Percentiles rank a stretch among this genome's conserved stretches.
These are phyloP conservation scores for Tinea pellionella DNA, from an alignment of 2,888 invertebrate genomes.

Conservation along the genomic window DNA sequence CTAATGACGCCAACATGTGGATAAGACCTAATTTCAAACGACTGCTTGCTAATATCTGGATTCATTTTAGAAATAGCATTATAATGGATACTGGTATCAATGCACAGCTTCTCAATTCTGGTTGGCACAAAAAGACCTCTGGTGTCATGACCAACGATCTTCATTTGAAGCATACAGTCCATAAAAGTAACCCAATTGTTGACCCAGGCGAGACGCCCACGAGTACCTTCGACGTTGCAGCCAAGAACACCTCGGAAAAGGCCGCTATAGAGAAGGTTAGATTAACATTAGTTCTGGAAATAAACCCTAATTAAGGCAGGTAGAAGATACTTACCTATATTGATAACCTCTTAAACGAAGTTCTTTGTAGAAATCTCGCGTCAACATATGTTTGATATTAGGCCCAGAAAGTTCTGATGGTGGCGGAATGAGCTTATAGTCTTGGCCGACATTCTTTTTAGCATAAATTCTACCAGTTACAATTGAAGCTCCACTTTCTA, in stretches of 20 bases:
- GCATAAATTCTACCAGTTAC: conserved; percentile 76
- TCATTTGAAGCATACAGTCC: conserved; percentile 89
- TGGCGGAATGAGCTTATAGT: conserved; percentile 57
- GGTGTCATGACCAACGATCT: conserved; percentile 76
- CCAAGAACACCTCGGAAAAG: conserved; percentile 71
- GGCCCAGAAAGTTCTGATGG: conserved; percentile 43
- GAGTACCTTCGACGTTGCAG: conserved; percentile 60
- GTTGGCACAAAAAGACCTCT: conserved; percentile 81
- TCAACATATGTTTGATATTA: conserved; percentile 61
- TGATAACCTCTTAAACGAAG: conserved; percentile 78
- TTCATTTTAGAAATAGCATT: conserved; percentile 57
- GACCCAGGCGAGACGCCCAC: conserved; percentile 73
- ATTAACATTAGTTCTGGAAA: not conserved
- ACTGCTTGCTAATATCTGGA: conserved; percentile 48
- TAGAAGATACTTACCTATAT: conserved; percentile 46
- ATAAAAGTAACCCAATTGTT: conserved; percentile 90
- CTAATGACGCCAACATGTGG: conserved; percentile 62
- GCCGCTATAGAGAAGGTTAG: conserved; percentile 45
- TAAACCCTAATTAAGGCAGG: conserved; percentile 27
- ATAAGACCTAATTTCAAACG: conserved; percentile 56
- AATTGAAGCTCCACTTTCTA: conserved; percentile 76
- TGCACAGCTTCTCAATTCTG: conserved; percentile 75
- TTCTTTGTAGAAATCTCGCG: conserved; percentile 77
- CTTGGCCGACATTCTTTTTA: conserved; percentile 66
- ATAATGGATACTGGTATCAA: conserved; percentile 74